Percentiles rank a stretch among this genome's conserved stretches.
Conservation (phyloP, 2,113 vertebrate species). For the Fregata magnificens region DNA sequence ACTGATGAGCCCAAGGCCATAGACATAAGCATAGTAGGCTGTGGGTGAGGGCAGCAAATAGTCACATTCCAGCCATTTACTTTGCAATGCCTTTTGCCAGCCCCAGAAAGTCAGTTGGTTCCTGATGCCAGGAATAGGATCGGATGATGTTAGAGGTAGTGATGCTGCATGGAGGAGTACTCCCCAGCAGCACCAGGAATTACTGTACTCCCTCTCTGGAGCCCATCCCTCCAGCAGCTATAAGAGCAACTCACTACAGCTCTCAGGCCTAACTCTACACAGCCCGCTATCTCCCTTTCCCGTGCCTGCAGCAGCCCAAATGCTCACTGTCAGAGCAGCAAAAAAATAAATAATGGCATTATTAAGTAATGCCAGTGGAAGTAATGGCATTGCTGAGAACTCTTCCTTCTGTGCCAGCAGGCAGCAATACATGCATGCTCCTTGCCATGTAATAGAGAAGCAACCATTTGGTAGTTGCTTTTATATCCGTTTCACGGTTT, state of each 20-base stretch:
- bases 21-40: background rate
- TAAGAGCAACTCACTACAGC: background rate
- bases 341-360: background rate
- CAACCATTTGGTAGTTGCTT: background rate
- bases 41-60: background rate
- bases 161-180: background rate
- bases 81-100: background rate
- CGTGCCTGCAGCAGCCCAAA: background rate
- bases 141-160: background rate
- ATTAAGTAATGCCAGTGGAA: background rate
- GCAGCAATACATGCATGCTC: background rate
- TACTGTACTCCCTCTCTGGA: background rate
- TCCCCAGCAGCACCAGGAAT: background rate
- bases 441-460: background rate
- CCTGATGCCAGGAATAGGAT: background rate
- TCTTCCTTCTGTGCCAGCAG: background rate
- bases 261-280: background rate
- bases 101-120: background rate
- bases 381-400: background rate
- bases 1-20: background rate
- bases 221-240: background rate
- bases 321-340: background rate
- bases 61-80: background rate
- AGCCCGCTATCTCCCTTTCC: background rate
- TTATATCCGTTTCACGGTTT: background rate